Conservation (phyloP, 64 coral and sea anemone species). For the Cladopsammia gracilis region DNA sequence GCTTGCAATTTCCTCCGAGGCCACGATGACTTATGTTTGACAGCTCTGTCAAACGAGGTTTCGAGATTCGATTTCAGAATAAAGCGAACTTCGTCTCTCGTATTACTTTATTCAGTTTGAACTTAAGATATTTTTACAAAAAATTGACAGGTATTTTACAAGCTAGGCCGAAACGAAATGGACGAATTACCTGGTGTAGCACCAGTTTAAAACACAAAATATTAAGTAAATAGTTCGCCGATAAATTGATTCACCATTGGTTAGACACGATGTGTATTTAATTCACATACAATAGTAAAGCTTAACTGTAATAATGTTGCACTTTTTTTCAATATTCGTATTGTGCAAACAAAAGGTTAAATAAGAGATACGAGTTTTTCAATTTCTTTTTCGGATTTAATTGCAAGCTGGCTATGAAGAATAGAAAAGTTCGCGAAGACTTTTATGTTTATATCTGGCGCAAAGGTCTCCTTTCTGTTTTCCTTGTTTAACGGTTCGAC, state of each 20-base stretch:
- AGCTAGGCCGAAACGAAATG: background rate
- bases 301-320: slow-evolving; percentile 63
- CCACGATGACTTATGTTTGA: slow-evolving; percentile 13
- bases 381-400: slow-evolving; percentile 10
- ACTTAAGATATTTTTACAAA: background rate
- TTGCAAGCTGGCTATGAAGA: background rate
- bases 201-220: slow-evolving; percentile 41
- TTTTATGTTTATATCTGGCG: background rate
- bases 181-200: background rate
- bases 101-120: background rate
- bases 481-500: slow-evolving; percentile 36
- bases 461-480: background rate
- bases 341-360: slow-evolving; percentile 34
- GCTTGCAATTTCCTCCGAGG: slow-evolving; percentile 44
- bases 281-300: slow-evolving; percentile 18
- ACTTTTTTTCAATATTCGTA: slow-evolving; percentile 52
- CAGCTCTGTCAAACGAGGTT: background rate
- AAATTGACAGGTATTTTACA: slow-evolving; percentile 41
- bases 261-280: slow-evolving; percentile 1
- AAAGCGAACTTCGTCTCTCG: background rate
- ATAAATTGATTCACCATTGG: slow-evolving; percentile 55
- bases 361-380: slow-evolving; percentile 16
- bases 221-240: slow-evolving; percentile 48
- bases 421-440: background rate
- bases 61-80: background rate